Conservation (phyloP, 2,797 vertebrate species). For the Pygocentrus nattereri region DNA sequence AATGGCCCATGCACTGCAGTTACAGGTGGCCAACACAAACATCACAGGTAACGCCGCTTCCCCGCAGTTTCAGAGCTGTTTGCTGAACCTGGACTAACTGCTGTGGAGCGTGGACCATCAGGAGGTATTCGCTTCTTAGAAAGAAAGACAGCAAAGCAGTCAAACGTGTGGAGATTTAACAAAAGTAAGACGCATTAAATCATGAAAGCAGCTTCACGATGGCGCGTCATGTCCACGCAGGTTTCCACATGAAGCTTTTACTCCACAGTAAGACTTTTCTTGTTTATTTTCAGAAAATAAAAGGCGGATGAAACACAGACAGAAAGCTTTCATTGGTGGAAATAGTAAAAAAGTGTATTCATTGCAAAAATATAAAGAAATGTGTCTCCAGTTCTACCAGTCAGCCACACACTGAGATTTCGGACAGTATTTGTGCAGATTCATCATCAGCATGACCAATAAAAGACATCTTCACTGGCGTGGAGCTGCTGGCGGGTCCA, state of each 20-base stretch:
- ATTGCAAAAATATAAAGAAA: not conserved
- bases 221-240: not conserved
- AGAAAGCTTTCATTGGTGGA: not conserved
- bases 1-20: not conserved
- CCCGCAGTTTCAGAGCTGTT: not conserved
- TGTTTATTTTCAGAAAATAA: not conserved
- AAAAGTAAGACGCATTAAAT: constrained; percentile 1
- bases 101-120: not conserved
- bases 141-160: not conserved
- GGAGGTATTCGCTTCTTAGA: not conserved
- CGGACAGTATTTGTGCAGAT: not conserved
- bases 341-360: not conserved
- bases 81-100: not conserved
- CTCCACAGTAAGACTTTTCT: too few relatives aligned
- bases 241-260: not conserved
- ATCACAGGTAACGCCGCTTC: not conserved
- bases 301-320: not conserved
- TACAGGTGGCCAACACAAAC: constrained; percentile 6
- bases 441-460: not conserved
- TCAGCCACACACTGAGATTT: not conserved
- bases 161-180: not conserved
- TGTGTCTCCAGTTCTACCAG: not conserved
- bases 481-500: too few relatives aligned
- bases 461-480: not conserved
- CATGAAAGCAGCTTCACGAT: not conserved